These are phyloP conservation scores for Macropis europaea DNA, from an alignment of 2,888 invertebrate genomes.

Conservation along the genomic window DNA sequence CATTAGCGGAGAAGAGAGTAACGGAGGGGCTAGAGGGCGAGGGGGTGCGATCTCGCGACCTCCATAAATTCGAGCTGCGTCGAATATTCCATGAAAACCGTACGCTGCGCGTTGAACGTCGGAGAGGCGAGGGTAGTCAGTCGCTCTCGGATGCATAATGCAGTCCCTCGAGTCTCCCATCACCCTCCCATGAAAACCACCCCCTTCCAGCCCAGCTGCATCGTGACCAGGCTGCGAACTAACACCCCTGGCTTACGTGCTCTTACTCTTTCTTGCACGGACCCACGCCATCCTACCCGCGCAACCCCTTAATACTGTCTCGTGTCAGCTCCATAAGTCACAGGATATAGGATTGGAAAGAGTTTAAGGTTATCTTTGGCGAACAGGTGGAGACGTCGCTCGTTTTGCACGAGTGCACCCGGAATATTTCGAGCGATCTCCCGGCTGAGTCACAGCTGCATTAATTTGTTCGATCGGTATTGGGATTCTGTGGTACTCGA, in stretches of 20 bases:
- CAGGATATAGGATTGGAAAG: conserved; percentile 62
- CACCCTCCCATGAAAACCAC: conserved; percentile 34
- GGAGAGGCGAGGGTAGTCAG: conserved; percentile 41
- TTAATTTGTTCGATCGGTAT: background rate
- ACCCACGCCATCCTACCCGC: conserved; percentile 5
- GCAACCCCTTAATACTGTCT: conserved; percentile 45
- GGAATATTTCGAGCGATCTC: conserved; percentile 3
- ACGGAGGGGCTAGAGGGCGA: conserved; percentile 14
- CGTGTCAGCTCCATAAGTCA: conserved; percentile 65
- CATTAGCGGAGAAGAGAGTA: conserved; percentile 40
- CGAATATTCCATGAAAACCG: conserved; percentile 56
- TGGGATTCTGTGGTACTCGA: background rate
- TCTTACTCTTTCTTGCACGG: conserved; percentile 41
- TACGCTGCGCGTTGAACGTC: conserved; percentile 41
- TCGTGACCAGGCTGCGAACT: conserved; percentile 72
- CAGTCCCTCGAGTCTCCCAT: conserved; percentile 68
- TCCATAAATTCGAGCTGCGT: conserved; percentile 47
- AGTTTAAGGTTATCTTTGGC: conserved; percentile 56
- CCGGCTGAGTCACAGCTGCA: background rate
- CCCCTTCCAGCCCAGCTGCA: conserved; percentile 40
- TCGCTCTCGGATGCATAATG: conserved; percentile 75
- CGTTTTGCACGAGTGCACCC: conserved; percentile 17
- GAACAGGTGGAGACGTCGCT: conserved; percentile 42
- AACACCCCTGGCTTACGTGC: conserved; percentile 51
- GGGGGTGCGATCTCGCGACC: background rate